phyloP scores from a whole-genome alignment of 1,140 invertebrate genomes.

The Leptoteleia sp. region DNA sequence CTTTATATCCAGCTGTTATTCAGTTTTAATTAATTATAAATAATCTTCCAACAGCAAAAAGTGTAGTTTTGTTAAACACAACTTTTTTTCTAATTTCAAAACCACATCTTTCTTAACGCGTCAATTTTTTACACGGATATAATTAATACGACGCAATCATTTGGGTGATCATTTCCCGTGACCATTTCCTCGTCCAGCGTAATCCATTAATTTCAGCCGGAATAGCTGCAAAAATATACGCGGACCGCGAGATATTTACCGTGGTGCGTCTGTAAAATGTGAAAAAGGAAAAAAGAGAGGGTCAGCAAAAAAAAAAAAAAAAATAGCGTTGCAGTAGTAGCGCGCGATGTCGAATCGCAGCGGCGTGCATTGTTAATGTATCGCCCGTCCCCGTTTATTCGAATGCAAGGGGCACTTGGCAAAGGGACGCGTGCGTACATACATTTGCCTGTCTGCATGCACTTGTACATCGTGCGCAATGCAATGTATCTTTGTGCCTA shows the following conservation, averaged over 20 bases:
- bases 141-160: too few species aligned
- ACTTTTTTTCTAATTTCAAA: too few species aligned
- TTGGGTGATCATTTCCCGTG: too few species aligned
- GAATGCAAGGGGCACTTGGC: conserved; percentile 62
- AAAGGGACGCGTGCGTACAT: conserved; percentile 68
- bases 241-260: conserved; percentile 26
- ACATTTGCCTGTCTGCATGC: conserved; percentile 65
- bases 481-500: conserved; percentile 68
- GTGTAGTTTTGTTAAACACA: too few species aligned
- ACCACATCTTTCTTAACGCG: too few species aligned
- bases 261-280: conserved; percentile 8
- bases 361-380: conserved; percentile 61
- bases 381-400: conserved; percentile 65
- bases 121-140: too few species aligned
- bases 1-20: too few species aligned
- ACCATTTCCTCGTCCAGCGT: too few species aligned
- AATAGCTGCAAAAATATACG: conserved; percentile 2
- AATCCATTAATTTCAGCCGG: too few species aligned
- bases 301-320: neutral
- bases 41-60: too few species aligned
- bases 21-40: too few species aligned
- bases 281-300: conserved; percentile 2
- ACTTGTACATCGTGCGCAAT: conserved; percentile 65
- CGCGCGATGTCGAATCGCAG: conserved; percentile 54
- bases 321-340: too few species aligned